A percentile compares a stretch with the other conserved stretches of the same genome.
These are phyloP conservation scores for Phymanthus crucifer DNA, from an alignment of 92 coral and sea anemone species.

Conservation along the genomic window DNA sequence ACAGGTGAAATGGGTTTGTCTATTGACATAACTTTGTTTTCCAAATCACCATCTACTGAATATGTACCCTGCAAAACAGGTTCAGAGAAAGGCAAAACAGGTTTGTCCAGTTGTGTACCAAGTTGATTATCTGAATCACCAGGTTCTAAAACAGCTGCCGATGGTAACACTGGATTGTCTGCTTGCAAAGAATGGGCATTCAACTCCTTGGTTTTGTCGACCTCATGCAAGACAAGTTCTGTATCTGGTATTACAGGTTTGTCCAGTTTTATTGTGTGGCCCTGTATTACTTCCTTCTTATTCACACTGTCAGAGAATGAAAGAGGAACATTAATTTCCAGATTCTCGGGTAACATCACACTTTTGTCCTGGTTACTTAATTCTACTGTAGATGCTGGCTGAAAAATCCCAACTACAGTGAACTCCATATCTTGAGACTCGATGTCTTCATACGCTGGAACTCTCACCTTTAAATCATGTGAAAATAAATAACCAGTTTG, in stretches of 20 bases:
- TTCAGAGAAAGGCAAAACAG: neutral
- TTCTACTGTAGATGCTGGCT: constrained; percentile 12
- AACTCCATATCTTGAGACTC: constrained; percentile 32
- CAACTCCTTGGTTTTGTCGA: neutral
- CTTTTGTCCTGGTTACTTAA: neutral
- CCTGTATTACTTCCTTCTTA: neutral
- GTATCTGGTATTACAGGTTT: neutral
- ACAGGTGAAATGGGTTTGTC: neutral
- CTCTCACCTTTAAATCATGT: constrained; percentile 40
- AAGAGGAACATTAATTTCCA: constrained; percentile 26
- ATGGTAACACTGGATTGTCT: neutral
- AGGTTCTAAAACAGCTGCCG: too few relatives aligned
- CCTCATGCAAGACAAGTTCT: neutral
- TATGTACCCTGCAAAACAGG: neutral
- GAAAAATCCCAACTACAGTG: constrained; percentile 38
- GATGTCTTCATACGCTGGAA: constrained; percentile 16
- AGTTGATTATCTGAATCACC: too few relatives aligned
- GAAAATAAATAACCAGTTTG: constrained; percentile 39
- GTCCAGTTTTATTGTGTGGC: neutral
- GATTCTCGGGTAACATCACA: neutral
- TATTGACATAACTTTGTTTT: neutral
- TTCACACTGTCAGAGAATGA: neutral
- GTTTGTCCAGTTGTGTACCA: neutral
- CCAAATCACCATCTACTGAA: neutral
- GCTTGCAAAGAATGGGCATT: neutral